These are phyloP conservation scores for Onychomys torridus DNA, from an alignment of 2,797 vertebrate species.

Conservation along the genomic window DNA sequence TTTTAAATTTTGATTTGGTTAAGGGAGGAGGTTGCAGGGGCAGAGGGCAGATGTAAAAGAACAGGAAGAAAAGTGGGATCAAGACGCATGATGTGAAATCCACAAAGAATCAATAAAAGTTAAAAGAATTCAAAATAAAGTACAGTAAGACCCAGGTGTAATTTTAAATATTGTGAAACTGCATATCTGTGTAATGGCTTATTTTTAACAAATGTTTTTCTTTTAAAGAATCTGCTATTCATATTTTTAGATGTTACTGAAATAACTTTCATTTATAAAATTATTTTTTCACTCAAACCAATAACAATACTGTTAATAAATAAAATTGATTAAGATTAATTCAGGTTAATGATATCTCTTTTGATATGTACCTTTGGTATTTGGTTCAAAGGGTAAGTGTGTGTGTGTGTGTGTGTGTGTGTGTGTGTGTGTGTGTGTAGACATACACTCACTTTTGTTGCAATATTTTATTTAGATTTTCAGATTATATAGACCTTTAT, in stretches of 20 bases:
- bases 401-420: too few species aligned
- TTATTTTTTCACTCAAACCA: neutral
- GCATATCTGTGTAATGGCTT: neutral
- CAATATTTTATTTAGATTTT: neutral
- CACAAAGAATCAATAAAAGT: too few species aligned
- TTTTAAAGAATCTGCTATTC: constrained; percentile 1
- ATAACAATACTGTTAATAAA: neutral
- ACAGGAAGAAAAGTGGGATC: too few species aligned
- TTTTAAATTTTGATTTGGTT: too few species aligned
- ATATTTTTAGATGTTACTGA: neutral
- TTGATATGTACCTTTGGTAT: neutral
- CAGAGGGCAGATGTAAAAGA: too few species aligned
- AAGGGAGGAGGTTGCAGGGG: too few species aligned
- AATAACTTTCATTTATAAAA: neutral
- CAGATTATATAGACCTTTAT: neutral
- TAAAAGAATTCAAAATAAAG: neutral
- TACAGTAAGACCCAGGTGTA: neutral
- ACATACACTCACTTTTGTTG: neutral
- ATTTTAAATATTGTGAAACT: neutral
- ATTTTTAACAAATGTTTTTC: neutral
- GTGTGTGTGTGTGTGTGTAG: neutral
- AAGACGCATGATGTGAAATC: too few species aligned
- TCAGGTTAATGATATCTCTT: neutral
- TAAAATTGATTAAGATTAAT: neutral
- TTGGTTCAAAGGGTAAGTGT: neutral